These are phyloP conservation scores for Blennius ocellaris DNA, from an alignment of 2,113 vertebrate genomes.

Conservation along the genomic window DNA sequence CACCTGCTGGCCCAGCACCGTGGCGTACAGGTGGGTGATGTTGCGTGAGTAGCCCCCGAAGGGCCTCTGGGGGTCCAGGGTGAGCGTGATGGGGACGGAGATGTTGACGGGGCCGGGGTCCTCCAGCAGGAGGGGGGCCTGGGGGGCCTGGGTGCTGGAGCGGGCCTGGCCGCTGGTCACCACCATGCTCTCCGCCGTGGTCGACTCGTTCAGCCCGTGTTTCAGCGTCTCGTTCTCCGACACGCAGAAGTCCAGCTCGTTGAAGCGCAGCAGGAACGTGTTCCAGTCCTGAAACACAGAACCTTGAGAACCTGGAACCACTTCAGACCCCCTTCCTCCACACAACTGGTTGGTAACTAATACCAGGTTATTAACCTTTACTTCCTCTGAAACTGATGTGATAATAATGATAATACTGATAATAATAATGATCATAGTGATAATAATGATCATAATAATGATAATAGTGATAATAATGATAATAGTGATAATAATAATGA, in stretches of 20 bases:
- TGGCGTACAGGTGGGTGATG: slow-evolving; percentile 93
- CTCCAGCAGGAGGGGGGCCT: slow-evolving; percentile 89
- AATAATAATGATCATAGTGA: no score
- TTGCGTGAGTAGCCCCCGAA: slow-evolving; percentile 97
- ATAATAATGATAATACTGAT: no score
- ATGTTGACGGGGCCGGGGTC: slow-evolving; percentile 94
- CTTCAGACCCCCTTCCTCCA: background rate
- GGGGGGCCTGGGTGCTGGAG: slow-evolving; percentile 89
- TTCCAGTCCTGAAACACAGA: slow-evolving; percentile 92
- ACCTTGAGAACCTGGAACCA: background rate
- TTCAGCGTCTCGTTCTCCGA: slow-evolving; percentile 98
- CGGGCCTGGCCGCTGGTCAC: slow-evolving; percentile 91
- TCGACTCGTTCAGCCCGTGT: slow-evolving; percentile 93
- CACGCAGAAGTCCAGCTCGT: slow-evolving; percentile 96
- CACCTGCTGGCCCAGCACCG: slow-evolving; percentile 93
- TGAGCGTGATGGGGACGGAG: slow-evolving; percentile 95
- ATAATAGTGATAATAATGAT: no score
- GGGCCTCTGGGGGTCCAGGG: slow-evolving; percentile 91
- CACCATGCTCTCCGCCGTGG: slow-evolving; percentile 89
- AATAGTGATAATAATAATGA: no score
- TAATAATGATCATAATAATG: no score
- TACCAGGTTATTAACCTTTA: no score
- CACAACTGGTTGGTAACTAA: background rate
- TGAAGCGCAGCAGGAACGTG: slow-evolving; percentile 94
- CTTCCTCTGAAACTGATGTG: no score